phyloP scores from a whole-genome alignment of 2,113 vertebrate species.

The Oryzias curvinotus region DNA sequence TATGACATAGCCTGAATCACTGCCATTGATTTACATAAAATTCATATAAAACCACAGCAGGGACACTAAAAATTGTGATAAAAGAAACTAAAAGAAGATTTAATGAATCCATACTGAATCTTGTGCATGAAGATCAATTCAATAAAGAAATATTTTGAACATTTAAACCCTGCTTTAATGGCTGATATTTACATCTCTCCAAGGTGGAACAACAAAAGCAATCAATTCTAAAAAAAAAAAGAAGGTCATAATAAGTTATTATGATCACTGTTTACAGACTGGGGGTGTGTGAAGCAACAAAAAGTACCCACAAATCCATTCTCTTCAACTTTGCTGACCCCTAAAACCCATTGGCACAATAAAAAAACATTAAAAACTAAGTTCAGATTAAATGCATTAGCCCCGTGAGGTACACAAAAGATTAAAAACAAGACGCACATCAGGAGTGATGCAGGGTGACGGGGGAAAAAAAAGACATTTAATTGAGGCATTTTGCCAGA shows the following conservation, averaged over 20 bases:
- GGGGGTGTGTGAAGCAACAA: slow-evolving; percentile 1
- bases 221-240: too few species aligned
- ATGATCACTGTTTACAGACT: slow-evolving; percentile 23
- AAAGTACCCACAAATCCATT: slow-evolving; percentile 27
- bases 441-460: slow-evolving; percentile 13
- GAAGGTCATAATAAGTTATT: slow-evolving; percentile 22
- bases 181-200: too few species aligned
- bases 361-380: slow-evolving; percentile 22
- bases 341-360: slow-evolving; percentile 5
- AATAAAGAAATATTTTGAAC: too few species aligned
- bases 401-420: slow-evolving; percentile 7
- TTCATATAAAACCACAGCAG: too few species aligned
- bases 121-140: too few species aligned
- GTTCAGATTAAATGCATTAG: slow-evolving; percentile 23
- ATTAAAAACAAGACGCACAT: slow-evolving; percentile 31
- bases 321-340: slow-evolving; percentile 14
- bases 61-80: too few species aligned
- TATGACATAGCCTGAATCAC: too few species aligned
- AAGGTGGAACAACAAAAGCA: too few species aligned
- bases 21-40: too few species aligned
- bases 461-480: slow-evolving; percentile 22
- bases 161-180: too few species aligned
- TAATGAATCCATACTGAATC: too few species aligned
- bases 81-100: too few species aligned
- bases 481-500: slow-evolving; percentile 58